A percentile compares a stretch with the other conserved stretches of the same genome.
Conservation (phyloP, 1,140 invertebrate genomes). For the Heliconius eleuchia region DNA sequence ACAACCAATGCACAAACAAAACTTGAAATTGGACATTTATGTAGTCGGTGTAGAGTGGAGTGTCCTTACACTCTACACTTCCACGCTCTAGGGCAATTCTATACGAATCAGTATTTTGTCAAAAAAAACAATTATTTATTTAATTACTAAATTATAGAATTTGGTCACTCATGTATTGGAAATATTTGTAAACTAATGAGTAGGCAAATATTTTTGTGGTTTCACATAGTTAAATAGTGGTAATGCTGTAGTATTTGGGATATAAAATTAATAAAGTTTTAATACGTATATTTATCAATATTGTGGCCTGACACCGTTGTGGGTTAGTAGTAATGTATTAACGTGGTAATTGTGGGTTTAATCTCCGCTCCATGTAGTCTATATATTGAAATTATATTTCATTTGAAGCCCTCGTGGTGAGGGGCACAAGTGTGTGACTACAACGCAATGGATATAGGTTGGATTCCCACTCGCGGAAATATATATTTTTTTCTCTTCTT, state of each 20-base stretch:
- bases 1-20: too few species aligned
- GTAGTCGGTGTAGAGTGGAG: too few species aligned
- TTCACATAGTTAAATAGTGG: slow-evolving; percentile 27
- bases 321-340: too few species aligned
- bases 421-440: too few species aligned
- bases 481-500: too few species aligned
- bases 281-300: slow-evolving; percentile 1
- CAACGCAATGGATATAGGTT: neutral
- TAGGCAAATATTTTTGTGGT: slow-evolving; percentile 21
- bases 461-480: neutral
- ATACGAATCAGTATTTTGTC: too few species aligned
- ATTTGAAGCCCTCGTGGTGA: too few species aligned
- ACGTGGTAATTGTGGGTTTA: neutral
- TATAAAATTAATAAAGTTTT: slow-evolving; percentile 19
- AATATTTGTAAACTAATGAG: slow-evolving; percentile 1
- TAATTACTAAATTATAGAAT: neutral
- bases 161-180: neutral
- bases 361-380: neutral
- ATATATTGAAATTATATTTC: too few species aligned
- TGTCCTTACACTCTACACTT: too few species aligned
- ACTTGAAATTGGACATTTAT: too few species aligned
- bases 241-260: neutral
- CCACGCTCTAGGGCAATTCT: neutral
- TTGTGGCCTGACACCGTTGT: too few species aligned
- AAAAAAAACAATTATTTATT: too few species aligned